phyloP scores from a whole-genome alignment of 1,140 invertebrate species.

The Microplitis mediator region DNA sequence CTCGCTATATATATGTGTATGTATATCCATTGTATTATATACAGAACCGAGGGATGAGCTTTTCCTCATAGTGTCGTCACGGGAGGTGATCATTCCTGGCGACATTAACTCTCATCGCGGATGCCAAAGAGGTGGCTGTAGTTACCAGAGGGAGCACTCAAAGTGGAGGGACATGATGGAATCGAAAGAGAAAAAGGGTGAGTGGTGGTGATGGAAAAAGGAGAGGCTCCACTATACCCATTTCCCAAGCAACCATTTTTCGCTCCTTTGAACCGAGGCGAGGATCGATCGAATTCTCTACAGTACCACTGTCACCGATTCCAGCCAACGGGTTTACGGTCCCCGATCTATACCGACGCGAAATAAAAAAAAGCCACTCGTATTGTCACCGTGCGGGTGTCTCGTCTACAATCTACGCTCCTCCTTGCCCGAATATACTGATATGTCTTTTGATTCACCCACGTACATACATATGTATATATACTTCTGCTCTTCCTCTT shows the following conservation, averaged over 20 bases:
- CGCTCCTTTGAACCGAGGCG: conserved; percentile 43
- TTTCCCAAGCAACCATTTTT: neutral
- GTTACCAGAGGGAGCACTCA: too few species aligned
- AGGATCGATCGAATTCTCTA: conserved; percentile 45
- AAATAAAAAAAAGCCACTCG: conserved; percentile 21
- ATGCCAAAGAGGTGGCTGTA: neutral
- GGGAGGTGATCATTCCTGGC: too few species aligned
- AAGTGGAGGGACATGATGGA: neutral
- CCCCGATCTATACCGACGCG: neutral
- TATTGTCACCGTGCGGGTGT: neutral
- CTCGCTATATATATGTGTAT: neutral
- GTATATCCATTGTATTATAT: neutral
- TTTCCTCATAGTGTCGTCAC: conserved; percentile 2
- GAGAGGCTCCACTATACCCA: neutral
- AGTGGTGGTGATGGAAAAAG: neutral
- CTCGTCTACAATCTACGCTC: neutral
- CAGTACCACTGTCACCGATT: conserved; percentile 39
- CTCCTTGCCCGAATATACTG: conserved; percentile 9
- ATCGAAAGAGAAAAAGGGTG: neutral
- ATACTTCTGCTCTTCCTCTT: too few species aligned
- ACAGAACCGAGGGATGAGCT: neutral
- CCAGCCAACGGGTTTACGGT: conserved; percentile 9
- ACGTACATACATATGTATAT: too few species aligned
- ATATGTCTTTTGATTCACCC: neutral
- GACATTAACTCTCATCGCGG: too few species aligned